Conservation (phyloP, 2,797 vertebrate genomes). For the Chaetodon trifasciatus region DNA sequence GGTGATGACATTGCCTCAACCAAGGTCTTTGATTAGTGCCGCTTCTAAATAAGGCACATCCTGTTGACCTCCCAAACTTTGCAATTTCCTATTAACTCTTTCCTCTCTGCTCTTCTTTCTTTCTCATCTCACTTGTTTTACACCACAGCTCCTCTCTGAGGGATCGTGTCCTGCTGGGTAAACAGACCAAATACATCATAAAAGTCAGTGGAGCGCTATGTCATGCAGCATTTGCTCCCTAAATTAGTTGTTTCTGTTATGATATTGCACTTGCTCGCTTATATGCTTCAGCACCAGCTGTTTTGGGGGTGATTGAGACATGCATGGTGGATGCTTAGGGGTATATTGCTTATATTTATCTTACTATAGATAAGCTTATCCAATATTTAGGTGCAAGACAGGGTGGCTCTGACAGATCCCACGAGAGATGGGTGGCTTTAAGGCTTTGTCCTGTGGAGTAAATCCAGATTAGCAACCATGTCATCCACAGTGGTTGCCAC, state of each 20-base stretch:
- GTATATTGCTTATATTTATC: slow-evolving; percentile 34
- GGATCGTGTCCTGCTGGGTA: slow-evolving; percentile 46
- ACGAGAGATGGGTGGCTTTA: slow-evolving; percentile 19
- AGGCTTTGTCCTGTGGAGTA: slow-evolving; percentile 25
- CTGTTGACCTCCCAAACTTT: slow-evolving; percentile 75
- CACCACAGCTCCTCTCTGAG: slow-evolving; percentile 42
- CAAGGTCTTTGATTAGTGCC: slow-evolving; percentile 69
- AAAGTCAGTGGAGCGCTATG: slow-evolving; percentile 50
- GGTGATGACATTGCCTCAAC: slow-evolving; percentile 61
- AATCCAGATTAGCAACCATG: slow-evolving; percentile 36
- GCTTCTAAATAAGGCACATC: slow-evolving; percentile 83
- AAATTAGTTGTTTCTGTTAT: slow-evolving; percentile 60
- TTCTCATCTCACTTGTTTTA: slow-evolving; percentile 37
- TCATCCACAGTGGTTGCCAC: slow-evolving; percentile 14
- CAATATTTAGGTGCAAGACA: slow-evolving; percentile 26
- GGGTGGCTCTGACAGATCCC: slow-evolving; percentile 35
- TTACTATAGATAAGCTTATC: slow-evolving; percentile 42
- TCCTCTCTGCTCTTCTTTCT: slow-evolving; percentile 22
- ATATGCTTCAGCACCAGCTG: slow-evolving; percentile 41
- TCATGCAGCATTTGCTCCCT: slow-evolving; percentile 65
- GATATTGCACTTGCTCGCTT: slow-evolving; percentile 42
- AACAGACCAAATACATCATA: slow-evolving; percentile 63
- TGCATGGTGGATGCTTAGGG: slow-evolving; percentile 6
- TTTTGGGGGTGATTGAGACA: slow-evolving; percentile 34
- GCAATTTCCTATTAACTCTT: slow-evolving; percentile 73